These are phyloP conservation scores for Scolopax rusticola DNA, from an alignment of 2,797 vertebrate species.

Conservation along the genomic window DNA sequence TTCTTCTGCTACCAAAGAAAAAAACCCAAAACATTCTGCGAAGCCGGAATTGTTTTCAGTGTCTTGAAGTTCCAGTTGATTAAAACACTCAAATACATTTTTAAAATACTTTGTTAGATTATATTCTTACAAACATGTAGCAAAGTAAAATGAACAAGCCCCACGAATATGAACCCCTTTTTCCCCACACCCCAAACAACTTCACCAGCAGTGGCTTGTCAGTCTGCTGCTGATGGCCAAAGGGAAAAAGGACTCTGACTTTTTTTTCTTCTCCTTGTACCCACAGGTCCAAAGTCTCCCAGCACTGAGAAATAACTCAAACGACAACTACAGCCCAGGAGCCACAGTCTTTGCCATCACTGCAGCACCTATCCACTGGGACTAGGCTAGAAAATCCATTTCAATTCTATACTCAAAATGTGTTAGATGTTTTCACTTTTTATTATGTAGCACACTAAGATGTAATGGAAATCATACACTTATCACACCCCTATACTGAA, in stretches of 20 bases:
- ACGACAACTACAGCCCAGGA: neutral
- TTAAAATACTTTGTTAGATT: neutral
- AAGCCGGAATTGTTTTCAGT: neutral
- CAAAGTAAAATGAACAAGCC: neutral
- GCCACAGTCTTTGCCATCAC: neutral
- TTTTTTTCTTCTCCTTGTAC: neutral
- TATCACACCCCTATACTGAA: neutral
- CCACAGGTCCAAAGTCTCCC: neutral
- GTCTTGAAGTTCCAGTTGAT: neutral
- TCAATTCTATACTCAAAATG: constrained; percentile 40
- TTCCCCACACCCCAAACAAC: neutral
- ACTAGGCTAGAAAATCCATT: constrained; percentile 45
- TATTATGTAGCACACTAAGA: neutral
- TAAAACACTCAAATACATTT: neutral
- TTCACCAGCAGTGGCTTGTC: neutral
- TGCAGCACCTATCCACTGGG: constrained; percentile 27
- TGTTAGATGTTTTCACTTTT: constrained; percentile 29
- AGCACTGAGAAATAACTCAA: neutral
- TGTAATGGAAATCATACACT: constrained; percentile 13
- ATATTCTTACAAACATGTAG: neutral
- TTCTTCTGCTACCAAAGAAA: neutral
- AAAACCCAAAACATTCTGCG: neutral
- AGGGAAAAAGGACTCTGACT: neutral
- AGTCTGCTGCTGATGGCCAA: neutral
- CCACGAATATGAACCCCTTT: neutral